phyloP scores from a whole-genome alignment of 2,888 invertebrate genomes.

The Zelleria hepariella region DNA sequence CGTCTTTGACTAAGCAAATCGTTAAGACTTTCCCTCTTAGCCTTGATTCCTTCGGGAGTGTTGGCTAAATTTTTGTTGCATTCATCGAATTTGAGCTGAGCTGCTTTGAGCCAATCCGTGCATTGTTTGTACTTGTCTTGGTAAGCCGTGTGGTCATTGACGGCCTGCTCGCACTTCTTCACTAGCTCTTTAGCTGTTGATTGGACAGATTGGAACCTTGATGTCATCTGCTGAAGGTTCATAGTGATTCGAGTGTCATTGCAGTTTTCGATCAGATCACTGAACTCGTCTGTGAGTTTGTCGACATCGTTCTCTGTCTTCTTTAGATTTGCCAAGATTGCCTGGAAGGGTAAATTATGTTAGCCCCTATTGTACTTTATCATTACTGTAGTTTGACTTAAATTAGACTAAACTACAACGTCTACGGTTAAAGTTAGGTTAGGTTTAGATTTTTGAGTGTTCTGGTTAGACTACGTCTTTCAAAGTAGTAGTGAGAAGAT shows the following conservation, averaged over 20 bases:
- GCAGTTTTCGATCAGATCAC: constrained; percentile 86
- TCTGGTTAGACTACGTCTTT: neutral
- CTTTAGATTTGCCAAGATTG: constrained; percentile 81
- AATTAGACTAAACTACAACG: constrained; percentile 56
- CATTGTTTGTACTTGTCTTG: constrained; percentile 89
- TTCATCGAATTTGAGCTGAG: constrained; percentile 79
- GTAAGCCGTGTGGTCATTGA: constrained; percentile 83
- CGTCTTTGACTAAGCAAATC: constrained; percentile 83
- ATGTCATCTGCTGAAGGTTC: constrained; percentile 90
- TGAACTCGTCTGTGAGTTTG: constrained; percentile 87
- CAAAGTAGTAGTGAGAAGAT: neutral
- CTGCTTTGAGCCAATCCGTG: constrained; percentile 82
- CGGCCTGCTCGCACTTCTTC: constrained; percentile 92
- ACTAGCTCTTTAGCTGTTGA: constrained; percentile 90
- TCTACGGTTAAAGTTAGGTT: constrained; percentile 41
- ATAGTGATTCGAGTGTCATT: constrained; percentile 90
- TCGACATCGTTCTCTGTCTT: constrained; percentile 91
- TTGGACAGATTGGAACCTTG: constrained; percentile 91
- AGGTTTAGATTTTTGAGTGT: neutral
- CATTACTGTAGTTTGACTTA: neutral
- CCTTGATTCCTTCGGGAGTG: constrained; percentile 78
- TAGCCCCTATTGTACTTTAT: neutral
- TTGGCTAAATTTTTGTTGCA: constrained; percentile 75
- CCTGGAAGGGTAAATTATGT: constrained; percentile 54
- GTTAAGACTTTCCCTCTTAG: constrained; percentile 78